Percentiles rank a stretch among this genome's conserved stretches.
Conservation (phyloP, 2,797 vertebrate genomes). For the Hafferia zeledoni region DNA sequence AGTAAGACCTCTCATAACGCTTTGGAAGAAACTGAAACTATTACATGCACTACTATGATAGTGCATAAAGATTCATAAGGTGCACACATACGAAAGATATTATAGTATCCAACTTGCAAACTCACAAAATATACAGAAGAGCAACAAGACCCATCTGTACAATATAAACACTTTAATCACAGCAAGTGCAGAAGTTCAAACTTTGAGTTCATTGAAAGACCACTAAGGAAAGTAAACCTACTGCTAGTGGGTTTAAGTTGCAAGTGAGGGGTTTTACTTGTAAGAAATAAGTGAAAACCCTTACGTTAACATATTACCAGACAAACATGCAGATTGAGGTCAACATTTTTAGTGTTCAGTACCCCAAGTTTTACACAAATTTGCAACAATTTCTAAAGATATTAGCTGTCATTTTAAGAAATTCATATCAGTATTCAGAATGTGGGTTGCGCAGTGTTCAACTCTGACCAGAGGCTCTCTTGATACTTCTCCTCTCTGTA, state of each 20-base stretch:
- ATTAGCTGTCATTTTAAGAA: neutral
- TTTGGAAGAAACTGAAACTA: neutral
- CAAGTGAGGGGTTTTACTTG: neutral
- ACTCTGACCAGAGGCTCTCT: neutral
- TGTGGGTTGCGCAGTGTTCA: neutral
- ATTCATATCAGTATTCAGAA: neutral
- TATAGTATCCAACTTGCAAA: neutral
- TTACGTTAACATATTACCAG: rapidly evolving
- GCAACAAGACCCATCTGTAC: neutral
- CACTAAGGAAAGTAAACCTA: neutral
- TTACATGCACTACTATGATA: neutral
- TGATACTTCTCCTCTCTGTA: neutral
- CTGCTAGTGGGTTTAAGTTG: neutral
- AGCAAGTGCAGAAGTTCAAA: neutral
- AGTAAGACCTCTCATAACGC: neutral
- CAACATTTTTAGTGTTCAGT: rapidly evolving
- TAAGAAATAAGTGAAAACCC: neutral
- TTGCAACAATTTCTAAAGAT: neutral
- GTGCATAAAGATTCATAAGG: neutral
- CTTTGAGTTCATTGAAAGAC: neutral
- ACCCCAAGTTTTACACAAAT: neutral
- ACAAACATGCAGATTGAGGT: neutral
- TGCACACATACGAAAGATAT: neutral
- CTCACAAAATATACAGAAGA: neutral
- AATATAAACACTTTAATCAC: neutral